Base-by-base conservation (phyloP, 1,140 invertebrate species). In the Plodia interpunctella region DNA sequence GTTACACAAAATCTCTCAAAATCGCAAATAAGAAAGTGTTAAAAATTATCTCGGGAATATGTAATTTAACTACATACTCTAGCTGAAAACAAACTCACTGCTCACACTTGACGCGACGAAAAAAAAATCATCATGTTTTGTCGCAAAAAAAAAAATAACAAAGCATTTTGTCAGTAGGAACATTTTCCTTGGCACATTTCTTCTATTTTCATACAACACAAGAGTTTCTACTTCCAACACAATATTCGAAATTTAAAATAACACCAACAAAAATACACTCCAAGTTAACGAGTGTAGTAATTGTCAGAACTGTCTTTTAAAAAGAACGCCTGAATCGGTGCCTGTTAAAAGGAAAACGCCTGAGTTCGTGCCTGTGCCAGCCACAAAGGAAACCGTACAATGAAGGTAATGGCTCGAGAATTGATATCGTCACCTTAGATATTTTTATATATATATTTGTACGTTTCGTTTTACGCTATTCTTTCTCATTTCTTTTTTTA, bases 221-320 rank as follows among this genome's bases (percentile, higher is more conserved):
- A n/a, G n/a, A n/a, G n/a, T n/a, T n/a, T n/a, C n/a, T n/a, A n/a
- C n/a, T n/a, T n/a, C n/a, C 21, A 25, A 6, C 6, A 25, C 21
- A 35, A 17, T 15, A 44, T 1, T 44, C 13, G 13, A 6, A 15
- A 6, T n/a, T n/a, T n/a, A 17, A 15, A 44, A 44, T 44, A 15
- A n/a, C 8, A 15, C 38, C 13, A n/a, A 6, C 38, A 44, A 44
- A 44, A 44, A 44, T 35, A 35, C 9, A 1, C 38, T 44, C 38
- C n/a, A 44, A 44, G 38, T 44, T 44, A 44, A 44, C 38, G 13
- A 44, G 38, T 44, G 38, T 1, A 44, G 38, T 44, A 44, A 44
- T 44, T 44, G 38, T 35, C 32, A 35, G 32, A n/a, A 9, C 38
- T 44, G 38, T 44, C 38, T 44, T n/a, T 44, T 44, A 44, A 44